These are phyloP conservation scores for Chymomyza costata DNA, from an alignment of 1,140 invertebrate species.

Conservation along the genomic window DNA sequence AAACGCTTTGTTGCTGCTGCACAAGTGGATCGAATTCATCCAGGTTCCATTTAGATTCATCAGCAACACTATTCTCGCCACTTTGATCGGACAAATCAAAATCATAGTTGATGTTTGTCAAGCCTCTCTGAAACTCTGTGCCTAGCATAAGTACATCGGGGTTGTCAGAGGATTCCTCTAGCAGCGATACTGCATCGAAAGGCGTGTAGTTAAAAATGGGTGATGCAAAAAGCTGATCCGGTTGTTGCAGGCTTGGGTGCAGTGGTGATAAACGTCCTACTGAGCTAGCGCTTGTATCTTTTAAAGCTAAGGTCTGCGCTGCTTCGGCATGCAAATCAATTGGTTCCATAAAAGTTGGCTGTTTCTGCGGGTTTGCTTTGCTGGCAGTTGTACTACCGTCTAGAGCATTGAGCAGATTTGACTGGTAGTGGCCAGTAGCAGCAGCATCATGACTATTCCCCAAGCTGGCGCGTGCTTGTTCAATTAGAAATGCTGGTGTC, in stretches of 20 bases:
- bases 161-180: slow-evolving; percentile 76
- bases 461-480: slow-evolving; percentile 51
- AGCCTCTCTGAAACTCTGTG: slow-evolving; percentile 76
- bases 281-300: slow-evolving; percentile 41
- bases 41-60: slow-evolving; percentile 75
- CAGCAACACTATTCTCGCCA: slow-evolving; percentile 81
- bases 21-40: slow-evolving; percentile 76
- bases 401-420: slow-evolving; percentile 47
- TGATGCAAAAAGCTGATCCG: slow-evolving; percentile 78
- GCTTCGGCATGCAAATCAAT: slow-evolving; percentile 17
- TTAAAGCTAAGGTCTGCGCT: slow-evolving; percentile 33
- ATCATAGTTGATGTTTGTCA: slow-evolving; percentile 84
- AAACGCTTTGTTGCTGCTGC: background rate
- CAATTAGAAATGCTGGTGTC: slow-evolving; percentile 77
- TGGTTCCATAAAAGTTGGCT: background rate
- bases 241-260: slow-evolving; percentile 23
- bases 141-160: slow-evolving; percentile 78
- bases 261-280: slow-evolving; percentile 56
- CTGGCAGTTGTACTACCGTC: background rate
- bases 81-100: slow-evolving; percentile 84
- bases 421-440: slow-evolving; percentile 50
- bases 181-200: slow-evolving; percentile 77
- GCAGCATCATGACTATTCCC: slow-evolving; percentile 11
- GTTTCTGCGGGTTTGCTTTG: slow-evolving; percentile 4
- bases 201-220: slow-evolving; percentile 76